These are phyloP conservation scores for Crambe crambe DNA, from an alignment of 37 sponge, comb jelly and placozoan species.

Conservation along the genomic window DNA sequence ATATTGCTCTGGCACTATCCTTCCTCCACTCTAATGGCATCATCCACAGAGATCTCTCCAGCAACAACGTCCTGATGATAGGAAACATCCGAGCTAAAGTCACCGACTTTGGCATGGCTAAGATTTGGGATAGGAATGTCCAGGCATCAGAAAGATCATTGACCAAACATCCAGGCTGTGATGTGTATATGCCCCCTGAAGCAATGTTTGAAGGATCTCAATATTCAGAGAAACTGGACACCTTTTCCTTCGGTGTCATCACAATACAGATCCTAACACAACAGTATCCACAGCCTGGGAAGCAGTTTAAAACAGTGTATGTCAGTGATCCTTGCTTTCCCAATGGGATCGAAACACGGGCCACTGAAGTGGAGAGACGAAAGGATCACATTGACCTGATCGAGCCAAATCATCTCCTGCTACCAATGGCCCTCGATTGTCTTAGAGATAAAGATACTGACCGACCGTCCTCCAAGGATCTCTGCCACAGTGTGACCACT, in stretches of 20 bases:
- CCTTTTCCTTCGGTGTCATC: slow-evolving; percentile 45
- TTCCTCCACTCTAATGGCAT: slow-evolving; percentile 39
- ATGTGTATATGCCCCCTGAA: slow-evolving; percentile 45
- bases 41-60: slow-evolving; percentile 40
- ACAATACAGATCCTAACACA: slow-evolving; percentile 21
- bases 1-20: slow-evolving; percentile 30
- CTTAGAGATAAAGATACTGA: slow-evolving; percentile 15
- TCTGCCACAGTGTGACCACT: not conserved
- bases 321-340: not conserved
- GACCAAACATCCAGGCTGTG: slow-evolving; percentile 23
- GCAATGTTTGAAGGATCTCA: not conserved
- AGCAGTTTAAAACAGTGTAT: not conserved
- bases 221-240: slow-evolving; percentile 21
- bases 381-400: slow-evolving; percentile 1
- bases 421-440: slow-evolving; percentile 8
- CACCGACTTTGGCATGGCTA: slow-evolving; percentile 45
- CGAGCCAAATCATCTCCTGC: not conserved
- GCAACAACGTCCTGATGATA: slow-evolving; percentile 50
- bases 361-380: slow-evolving; percentile 13
- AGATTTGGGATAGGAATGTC: not conserved
- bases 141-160: not conserved
- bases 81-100: slow-evolving; percentile 32
- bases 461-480: not conserved
- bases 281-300: slow-evolving; percentile 8
- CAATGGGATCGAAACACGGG: not conserved